Evolutionary conservation across 2,113 vertebrate species (phyloP).

Genomic region (Rissa tridactyla): DNA sequence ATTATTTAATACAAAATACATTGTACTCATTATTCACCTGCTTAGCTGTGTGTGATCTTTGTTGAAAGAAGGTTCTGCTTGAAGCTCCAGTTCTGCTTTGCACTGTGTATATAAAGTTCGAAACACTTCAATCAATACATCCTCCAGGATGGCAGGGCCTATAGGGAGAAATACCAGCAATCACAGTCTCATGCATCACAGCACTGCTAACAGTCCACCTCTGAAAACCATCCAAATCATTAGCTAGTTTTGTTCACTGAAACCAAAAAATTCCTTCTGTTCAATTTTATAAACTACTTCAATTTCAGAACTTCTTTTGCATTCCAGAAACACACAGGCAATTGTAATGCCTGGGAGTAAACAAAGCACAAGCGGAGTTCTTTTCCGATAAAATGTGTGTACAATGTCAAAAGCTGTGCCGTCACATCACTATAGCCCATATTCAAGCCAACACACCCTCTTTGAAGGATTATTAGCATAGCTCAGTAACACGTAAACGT

Average conservation of each 20-base stretch:
- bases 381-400: neutral
- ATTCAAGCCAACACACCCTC: neutral
- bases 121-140: conserved; percentile 97
- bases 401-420: neutral
- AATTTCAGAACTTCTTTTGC: neutral
- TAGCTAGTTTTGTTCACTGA: neutral
- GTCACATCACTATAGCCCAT: neutral
- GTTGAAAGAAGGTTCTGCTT: conserved; percentile 88
- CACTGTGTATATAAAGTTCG: conserved; percentile 92
- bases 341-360: neutral
- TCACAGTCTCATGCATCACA: neutral
- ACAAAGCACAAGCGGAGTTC: neutral
- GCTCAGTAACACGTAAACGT: neutral
- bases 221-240: neutral
- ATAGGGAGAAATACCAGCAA: conserved; percentile 12
- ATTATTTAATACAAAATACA: neutral
- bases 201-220: neutral
- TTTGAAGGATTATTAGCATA: neutral
- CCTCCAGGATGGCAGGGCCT: conserved; percentile 97
- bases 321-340: neutral
- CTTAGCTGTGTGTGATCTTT: conserved; percentile 96
- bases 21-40: conserved; percentile 77
- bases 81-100: conserved; percentile 91
- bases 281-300: neutral
- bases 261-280: neutral